A percentile compares a stretch with the other conserved stretches of the same genome.
Evolutionary conservation across 2,113 vertebrate species (phyloP).

Genomic region (Coreoperca whiteheadi): DNA sequence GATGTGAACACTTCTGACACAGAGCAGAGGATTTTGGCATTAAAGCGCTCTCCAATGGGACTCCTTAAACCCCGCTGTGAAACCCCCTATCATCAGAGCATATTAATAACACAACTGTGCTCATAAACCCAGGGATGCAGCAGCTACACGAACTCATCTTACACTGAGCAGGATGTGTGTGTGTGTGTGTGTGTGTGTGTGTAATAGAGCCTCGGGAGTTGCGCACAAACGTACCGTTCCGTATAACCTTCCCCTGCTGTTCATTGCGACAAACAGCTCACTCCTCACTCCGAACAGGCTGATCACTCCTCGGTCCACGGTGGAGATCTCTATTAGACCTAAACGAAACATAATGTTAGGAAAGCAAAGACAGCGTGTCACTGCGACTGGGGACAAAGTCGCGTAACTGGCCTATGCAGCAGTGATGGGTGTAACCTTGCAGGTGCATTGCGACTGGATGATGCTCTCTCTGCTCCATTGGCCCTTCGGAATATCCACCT

Average conservation of each 20-base stretch:
- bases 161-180: constrained; percentile 51
- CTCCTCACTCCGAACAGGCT: constrained; percentile 94
- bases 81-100: constrained; percentile 54
- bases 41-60: constrained; percentile 22
- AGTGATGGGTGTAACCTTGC: constrained; percentile 83
- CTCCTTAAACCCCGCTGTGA: constrained; percentile 28
- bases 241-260: constrained; percentile 93
- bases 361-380: constrained; percentile 12
- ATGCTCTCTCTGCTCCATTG: constrained; percentile 63
- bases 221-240: constrained; percentile 88
- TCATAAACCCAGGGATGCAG: constrained; percentile 68
- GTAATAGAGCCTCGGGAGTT: background rate
- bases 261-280: constrained; percentile 94
- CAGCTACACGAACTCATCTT: constrained; percentile 70
- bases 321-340: constrained; percentile 96
- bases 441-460: constrained; percentile 82
- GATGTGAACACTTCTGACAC: constrained; percentile 23
- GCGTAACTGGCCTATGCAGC: constrained; percentile 68
- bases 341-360: constrained; percentile 52
- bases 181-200: background rate
- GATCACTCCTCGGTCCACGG: constrained; percentile 95
- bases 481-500: constrained; percentile 13
- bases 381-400: constrained; percentile 61
- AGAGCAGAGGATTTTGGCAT: constrained; percentile 29
- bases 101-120: constrained; percentile 71